Conservation (phyloP, 2,113 vertebrate species). For the Tragelaphus imberbis region DNA sequence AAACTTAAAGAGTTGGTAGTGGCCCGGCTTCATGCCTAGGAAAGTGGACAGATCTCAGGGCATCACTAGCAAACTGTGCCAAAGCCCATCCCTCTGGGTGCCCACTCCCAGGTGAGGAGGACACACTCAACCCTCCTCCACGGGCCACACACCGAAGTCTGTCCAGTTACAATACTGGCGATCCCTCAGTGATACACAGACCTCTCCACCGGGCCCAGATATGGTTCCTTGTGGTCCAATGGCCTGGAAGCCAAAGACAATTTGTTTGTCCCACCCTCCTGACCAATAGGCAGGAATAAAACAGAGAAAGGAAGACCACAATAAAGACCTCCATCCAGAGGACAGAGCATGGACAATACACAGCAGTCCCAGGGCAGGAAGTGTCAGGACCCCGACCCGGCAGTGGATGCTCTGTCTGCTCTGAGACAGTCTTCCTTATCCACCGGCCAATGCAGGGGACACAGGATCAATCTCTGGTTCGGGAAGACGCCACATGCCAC, state of each 20-base stretch:
- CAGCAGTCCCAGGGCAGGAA: background rate
- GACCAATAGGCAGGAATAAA: background rate
- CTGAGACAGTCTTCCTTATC: background rate
- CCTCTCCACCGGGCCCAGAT: background rate
- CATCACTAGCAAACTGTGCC: background rate
- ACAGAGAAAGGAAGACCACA: background rate
- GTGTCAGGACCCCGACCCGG: rapidly evolving
- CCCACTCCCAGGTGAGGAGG: background rate
- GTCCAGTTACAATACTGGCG: background rate
- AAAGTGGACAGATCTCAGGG: background rate
- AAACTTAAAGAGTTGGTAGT: background rate
- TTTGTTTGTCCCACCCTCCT: background rate
- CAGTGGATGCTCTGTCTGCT: background rate
- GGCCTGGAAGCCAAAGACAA: background rate
- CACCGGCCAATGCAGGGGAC: background rate
- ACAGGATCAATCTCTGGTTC: background rate
- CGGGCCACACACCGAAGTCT: background rate
- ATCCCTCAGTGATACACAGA: background rate
- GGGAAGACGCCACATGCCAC: background rate
- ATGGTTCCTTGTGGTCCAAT: background rate
- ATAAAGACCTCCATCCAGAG: background rate
- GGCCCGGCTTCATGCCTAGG: background rate
- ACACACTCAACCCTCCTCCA: background rate
- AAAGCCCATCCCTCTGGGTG: background rate
- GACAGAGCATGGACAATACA: rapidly evolving